Percentiles rank a stretch among this genome's conserved stretches.
phyloP scores from a whole-genome alignment of 37 sponge, comb jelly and placozoan species.

The Bolinopsis microptera region DNA sequence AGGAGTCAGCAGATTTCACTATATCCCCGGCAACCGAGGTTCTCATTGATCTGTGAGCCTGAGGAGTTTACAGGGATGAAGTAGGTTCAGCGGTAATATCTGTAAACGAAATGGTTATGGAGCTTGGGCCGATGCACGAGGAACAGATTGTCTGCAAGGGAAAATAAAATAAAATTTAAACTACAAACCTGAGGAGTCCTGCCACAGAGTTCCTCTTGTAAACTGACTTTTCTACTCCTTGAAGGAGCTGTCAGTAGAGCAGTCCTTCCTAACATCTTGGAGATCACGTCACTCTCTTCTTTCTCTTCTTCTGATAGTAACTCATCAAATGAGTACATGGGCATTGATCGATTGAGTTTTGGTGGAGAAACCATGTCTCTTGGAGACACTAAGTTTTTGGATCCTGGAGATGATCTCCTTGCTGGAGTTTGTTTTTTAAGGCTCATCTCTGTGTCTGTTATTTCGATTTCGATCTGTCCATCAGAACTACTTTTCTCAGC shows the following conservation, averaged over 20 bases:
- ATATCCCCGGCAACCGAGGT: constrained; percentile 44
- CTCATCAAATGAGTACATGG: not conserved
- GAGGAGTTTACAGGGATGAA: not conserved
- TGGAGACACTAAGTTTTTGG: not conserved
- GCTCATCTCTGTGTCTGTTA: not conserved
- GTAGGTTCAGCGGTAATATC: too few species aligned
- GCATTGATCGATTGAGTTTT: constrained; percentile 9
- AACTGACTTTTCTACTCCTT: constrained; percentile 39
- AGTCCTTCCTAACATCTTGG: constrained; percentile 13
- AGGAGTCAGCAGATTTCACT: constrained; percentile 21
- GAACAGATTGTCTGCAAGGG: too few species aligned
- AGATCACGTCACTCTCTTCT: constrained; percentile 15
- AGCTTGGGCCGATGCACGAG: too few species aligned
- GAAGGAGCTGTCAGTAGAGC: constrained; percentile 21
- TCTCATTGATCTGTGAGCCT: constrained; percentile 1
- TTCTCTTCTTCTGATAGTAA: not conserved
- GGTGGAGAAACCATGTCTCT: not conserved
- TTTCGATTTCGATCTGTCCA: not conserved
- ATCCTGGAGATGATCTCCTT: not conserved
- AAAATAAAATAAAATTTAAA: too few species aligned
- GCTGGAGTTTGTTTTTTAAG: not conserved
- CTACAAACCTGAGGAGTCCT: constrained; percentile 31
- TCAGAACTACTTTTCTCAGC: not conserved
- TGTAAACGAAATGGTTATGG: too few species aligned
- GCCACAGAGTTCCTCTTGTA: constrained; percentile 62